A percentile compares a stretch with the other conserved stretches of the same genome.
Conservation (phyloP, 2,888 invertebrate species). For the Odontothrips loti region DNA sequence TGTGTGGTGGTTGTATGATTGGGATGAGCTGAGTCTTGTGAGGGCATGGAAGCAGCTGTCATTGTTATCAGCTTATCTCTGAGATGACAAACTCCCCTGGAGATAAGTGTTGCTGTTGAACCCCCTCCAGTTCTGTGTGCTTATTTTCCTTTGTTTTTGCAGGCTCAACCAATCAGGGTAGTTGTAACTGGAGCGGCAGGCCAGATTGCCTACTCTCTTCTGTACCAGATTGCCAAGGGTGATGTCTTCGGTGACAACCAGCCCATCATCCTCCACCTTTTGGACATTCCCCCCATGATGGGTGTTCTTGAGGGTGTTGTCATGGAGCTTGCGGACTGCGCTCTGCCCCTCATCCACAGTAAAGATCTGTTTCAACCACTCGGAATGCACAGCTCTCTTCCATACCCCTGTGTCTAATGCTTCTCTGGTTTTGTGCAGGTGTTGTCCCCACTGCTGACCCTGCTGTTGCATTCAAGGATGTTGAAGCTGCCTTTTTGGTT, state of each 20-base stretch:
- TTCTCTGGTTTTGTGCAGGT: constrained; percentile 46
- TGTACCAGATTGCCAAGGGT: constrained; percentile 92
- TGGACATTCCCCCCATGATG: constrained; percentile 96
- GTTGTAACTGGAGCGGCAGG: constrained; percentile 98
- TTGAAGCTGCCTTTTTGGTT: constrained; percentile 92
- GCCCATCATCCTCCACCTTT: constrained; percentile 78
- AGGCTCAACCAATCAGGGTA: constrained; percentile 83
- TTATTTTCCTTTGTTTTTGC: constrained; percentile 42
- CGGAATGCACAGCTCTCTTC: background rate
- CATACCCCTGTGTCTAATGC: constrained; percentile 6
- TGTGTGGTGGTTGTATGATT: background rate
- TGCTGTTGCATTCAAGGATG: constrained; percentile 89
- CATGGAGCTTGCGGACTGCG: constrained; percentile 95
- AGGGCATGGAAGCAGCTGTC: background rate
- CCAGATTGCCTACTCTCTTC: constrained; percentile 95
- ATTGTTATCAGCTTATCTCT: background rate
- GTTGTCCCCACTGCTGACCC: constrained; percentile 86
- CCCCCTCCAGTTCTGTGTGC: background rate
- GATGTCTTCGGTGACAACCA: constrained; percentile 90
- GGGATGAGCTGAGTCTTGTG: background rate
- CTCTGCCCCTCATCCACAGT: constrained; percentile 80
- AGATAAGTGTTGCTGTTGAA: background rate
- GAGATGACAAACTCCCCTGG: background rate
- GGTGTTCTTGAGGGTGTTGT: constrained; percentile 95
- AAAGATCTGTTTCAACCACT: constrained; percentile 19